Percentiles rank a stretch among this genome's conserved stretches.
These are phyloP conservation scores for Clytia hemisphaerica DNA, from an alignment of 30 jellyfish, hydroid and myxozoan genomes.

Conservation along the genomic window DNA sequence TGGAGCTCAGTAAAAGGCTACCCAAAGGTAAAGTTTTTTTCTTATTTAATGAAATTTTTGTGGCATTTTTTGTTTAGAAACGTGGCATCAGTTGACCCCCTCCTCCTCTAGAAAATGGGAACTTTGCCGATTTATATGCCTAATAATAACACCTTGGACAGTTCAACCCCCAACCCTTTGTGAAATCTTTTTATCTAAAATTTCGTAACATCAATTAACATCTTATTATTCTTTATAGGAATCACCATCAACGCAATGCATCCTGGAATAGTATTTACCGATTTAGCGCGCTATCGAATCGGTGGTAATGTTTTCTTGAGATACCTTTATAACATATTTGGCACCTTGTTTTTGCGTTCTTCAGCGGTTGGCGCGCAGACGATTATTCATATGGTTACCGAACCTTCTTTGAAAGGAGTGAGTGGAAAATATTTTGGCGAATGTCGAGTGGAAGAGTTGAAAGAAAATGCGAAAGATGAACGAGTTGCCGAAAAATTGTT, in stretches of 20 bases:
- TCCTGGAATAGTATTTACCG: conserved; percentile 86
- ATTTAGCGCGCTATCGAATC: conserved; percentile 54
- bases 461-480: conserved; percentile 44
- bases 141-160: no score
- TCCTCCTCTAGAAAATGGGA: no score
- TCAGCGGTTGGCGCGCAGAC: conserved; percentile 84
- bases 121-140: no score
- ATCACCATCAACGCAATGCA: conserved; percentile 69
- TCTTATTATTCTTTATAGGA: conserved; percentile 24
- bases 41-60: neutral
- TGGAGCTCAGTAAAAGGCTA: conserved; percentile 44
- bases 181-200: neutral
- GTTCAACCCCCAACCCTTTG: no score
- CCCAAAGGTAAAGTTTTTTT: conserved; percentile 50
- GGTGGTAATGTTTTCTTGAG: conserved; percentile 7
- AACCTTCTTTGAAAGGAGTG: conserved; percentile 33
- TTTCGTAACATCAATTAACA: neutral
- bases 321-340: conserved; percentile 45
- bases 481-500: conserved; percentile 49
- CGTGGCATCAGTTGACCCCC: no score
- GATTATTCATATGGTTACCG: conserved; percentile 60
- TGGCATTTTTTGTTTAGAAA: no score
- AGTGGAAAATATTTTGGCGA: conserved; percentile 78
- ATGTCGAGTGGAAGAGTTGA: conserved; percentile 48
- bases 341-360: conserved; percentile 52